Base-by-base conservation (phyloP, 1,140 invertebrate genomes). In the Drosophila lowei region DNA sequence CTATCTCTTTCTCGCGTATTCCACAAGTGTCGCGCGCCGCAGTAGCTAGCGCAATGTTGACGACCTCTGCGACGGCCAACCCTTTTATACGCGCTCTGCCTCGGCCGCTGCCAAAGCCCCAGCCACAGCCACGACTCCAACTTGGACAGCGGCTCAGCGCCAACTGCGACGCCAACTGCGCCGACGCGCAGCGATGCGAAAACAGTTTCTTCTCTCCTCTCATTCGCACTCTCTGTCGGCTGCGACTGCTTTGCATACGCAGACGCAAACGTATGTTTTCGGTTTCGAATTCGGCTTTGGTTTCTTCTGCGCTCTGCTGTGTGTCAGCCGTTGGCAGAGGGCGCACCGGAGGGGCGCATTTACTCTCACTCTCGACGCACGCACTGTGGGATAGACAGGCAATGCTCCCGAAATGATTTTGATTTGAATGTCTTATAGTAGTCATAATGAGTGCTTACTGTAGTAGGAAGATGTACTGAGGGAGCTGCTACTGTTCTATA, bases 1-100 rank as follows among this genome's bases (percentile, higher is more conserved):
- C n/a, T 41, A 9, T 13, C 28, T 38, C 67, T 62, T 25, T 58
- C 6, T 16, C 28, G n/a, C 23, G 62, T 49, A 38, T 38, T 38
- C 34, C 34, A 38, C 34, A 72, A 63, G 42, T 58, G 65, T 57
- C 50, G 63, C 72, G 79, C 79, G 62, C 30, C 65, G 74, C 64
- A 61, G 71, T 59, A 58, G 72, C 55, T 42, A 50, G 42, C 63
- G 56, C 41, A 77, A 54, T 86, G 83, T 88, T 80, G 81, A 70
- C 73, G 70, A 86, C 77, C 81, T 86, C 83, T 74, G 81, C 57
- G 54, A 62, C 42, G 68, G 49, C 46, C 75, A 80, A 88, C 83
- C 81, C 81, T 86, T 86, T 86, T 86, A 86, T 86, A 86, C 74
- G 65, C 34, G 34, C 34, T 38, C 34, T 38, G 48, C 6, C 23